phyloP scores from a whole-genome alignment of 2,797 vertebrate genomes.

The Valencia hispanica region DNA sequence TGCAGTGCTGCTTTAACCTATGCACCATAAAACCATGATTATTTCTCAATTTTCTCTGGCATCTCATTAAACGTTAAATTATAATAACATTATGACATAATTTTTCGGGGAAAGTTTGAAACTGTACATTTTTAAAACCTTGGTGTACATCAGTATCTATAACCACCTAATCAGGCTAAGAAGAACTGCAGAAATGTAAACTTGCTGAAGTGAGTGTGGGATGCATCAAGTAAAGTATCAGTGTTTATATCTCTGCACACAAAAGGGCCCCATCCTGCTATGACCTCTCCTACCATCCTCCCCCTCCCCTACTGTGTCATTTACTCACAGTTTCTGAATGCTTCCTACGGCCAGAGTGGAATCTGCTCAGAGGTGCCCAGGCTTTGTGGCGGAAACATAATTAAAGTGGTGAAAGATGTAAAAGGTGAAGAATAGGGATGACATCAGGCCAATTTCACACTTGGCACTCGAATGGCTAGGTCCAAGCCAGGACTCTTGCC shows the following conservation, averaged over 20 bases:
- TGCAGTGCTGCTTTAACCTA: background rate
- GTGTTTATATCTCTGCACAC: constrained; percentile 72
- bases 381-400: constrained; percentile 99
- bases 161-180: background rate
- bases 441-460: constrained; percentile 99
- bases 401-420: constrained; percentile 99
- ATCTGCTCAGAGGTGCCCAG: constrained; percentile 93
- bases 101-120: background rate
- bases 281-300: constrained; percentile 84
- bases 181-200: background rate
- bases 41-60: background rate
- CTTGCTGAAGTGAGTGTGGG: constrained; percentile 79
- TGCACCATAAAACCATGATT: background rate
- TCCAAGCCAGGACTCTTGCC: constrained; percentile 93
- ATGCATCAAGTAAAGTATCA: constrained; percentile 73
- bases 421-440: constrained; percentile 96
- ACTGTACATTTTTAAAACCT: background rate
- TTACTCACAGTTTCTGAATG: constrained; percentile 89
- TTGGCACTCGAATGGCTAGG: constrained; percentile 94
- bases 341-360: constrained; percentile 95
- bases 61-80: background rate
- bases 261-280: constrained; percentile 79
- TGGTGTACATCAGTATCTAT: background rate
- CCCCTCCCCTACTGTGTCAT: constrained; percentile 87
- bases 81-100: background rate